Base-by-base conservation (phyloP, 2,797 vertebrate species). In the Salarias fasciatus region DNA sequence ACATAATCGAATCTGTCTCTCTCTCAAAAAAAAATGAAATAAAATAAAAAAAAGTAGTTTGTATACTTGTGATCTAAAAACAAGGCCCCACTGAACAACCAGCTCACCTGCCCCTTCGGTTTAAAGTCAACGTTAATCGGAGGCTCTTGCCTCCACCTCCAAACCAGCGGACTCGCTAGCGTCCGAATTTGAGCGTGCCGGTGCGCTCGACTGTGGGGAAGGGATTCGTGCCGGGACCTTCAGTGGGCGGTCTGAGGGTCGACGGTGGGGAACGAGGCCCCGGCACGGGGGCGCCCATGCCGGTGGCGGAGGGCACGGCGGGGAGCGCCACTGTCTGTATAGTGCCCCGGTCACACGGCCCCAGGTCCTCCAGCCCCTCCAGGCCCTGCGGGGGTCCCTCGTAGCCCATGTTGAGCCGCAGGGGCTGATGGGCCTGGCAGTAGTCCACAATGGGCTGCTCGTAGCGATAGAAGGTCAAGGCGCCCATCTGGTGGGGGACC, bases 371-470 rank as follows among this genome's bases (percentile, higher is more conserved):
- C 46, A 92, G 84, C 37, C 87, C 87, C 57, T 93, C 92, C 38
- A 93, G 79, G 57, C 88, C 90, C 75, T 89, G 91, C 33, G 93
- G 88, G 52, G 95, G 89, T 5, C 91, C 87, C n/a, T 98, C 96
- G 0, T 95, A 98, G 53, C 94, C 94, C 92, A 97, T 96, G 91
- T 94, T 95, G 69, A 97, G 91, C 52, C 95, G 94, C 69, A 98
- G 94, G 13, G 97, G 95, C 85, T 98, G 97, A 75, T 99, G 97
- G 42, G 97, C 96, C 81, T 97, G 97, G 94, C 97, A 99, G 95
- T 97, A 99, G 75, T 97, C 94, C 3, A 97, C 93, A 47, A 98
- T 92, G 0, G 97, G 97, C 76, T 95, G 96, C 80, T 99, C 97
- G 0, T 98, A 98, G 80, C 94, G 94, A 90, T 97, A 99, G 84